phyloP scores from a whole-genome alignment of 2,113 vertebrate genomes.

The Mustela nigripes region DNA sequence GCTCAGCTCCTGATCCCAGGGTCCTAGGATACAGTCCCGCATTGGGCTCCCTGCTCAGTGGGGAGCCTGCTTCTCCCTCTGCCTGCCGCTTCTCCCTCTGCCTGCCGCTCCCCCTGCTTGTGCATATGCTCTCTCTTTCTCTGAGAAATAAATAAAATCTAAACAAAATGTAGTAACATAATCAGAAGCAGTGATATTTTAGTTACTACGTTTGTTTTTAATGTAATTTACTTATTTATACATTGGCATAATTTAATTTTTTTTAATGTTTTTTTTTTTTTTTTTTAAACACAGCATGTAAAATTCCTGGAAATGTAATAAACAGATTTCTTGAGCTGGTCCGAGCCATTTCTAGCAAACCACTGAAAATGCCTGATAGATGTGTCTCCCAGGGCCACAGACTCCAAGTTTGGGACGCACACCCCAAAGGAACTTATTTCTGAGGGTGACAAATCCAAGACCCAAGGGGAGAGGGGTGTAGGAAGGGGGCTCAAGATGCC shows the following conservation, averaged over 20 bases:
- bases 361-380: not conserved
- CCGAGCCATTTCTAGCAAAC: not conserved
- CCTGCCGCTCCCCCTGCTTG: too few species aligned
- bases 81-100: too few species aligned
- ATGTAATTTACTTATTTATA: not conserved
- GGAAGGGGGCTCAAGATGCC: not conserved
- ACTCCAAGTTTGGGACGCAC: not conserved
- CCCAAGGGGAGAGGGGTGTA: fast-evolving
- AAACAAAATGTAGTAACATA: not conserved
- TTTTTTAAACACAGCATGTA: not conserved
- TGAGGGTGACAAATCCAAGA: not conserved
- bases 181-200: not conserved
- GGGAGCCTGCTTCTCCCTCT: too few species aligned
- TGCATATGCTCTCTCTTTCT: too few species aligned
- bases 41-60: too few species aligned
- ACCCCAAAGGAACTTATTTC: not conserved
- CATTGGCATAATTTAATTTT: not conserved
- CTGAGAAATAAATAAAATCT: too few species aligned
- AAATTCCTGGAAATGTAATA: not conserved
- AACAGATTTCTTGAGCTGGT: not conserved
- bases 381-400: not conserved
- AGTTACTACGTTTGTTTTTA: not conserved
- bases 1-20: too few species aligned
- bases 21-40: too few species aligned
- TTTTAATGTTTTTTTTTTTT: not conserved